phyloP scores from a whole-genome alignment of 2,888 invertebrate genomes.

The Spatulosminthurus flaviceps region DNA sequence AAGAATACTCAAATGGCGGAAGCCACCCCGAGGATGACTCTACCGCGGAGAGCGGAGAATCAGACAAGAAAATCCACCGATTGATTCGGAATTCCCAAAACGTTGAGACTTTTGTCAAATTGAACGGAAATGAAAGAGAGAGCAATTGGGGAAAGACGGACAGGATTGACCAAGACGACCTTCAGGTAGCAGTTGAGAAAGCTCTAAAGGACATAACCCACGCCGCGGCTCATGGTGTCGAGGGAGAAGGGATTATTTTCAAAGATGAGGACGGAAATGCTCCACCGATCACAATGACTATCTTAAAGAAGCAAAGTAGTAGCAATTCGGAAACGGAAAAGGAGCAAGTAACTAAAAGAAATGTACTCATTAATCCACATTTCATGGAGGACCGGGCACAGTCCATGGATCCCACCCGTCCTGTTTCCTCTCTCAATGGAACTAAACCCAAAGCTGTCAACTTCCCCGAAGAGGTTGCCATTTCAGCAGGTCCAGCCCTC shows the following conservation, averaged over 20 bases:
- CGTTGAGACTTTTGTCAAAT: conserved; percentile 6
- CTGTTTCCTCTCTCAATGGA: neutral
- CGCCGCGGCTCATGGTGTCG: neutral
- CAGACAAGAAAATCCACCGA: neutral
- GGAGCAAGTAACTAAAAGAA: neutral
- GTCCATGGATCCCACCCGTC: neutral
- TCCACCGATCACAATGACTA: conserved; percentile 43
- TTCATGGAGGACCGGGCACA: neutral
- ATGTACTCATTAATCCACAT: neutral
- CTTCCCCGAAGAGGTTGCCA: neutral
- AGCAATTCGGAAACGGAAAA: neutral
- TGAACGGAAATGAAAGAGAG: neutral
- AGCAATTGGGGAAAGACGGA: neutral
- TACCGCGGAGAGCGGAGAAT: neutral
- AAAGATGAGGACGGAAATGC: conserved; percentile 40
- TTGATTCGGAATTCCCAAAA: neutral
- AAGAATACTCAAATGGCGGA: neutral
- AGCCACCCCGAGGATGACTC: neutral
- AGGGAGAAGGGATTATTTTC: conserved; percentile 34
- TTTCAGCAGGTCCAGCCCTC: no score
- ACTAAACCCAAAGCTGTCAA: neutral
- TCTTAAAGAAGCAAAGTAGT: neutral
- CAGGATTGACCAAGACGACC: neutral
- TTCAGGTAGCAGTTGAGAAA: conserved; percentile 36
- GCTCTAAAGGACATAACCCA: neutral